Evolutionary conservation across 2,797 vertebrate species (phyloP), one percentile per base, ranked within the genome.

Genomic region (Eospalax fontanierii): DNA sequence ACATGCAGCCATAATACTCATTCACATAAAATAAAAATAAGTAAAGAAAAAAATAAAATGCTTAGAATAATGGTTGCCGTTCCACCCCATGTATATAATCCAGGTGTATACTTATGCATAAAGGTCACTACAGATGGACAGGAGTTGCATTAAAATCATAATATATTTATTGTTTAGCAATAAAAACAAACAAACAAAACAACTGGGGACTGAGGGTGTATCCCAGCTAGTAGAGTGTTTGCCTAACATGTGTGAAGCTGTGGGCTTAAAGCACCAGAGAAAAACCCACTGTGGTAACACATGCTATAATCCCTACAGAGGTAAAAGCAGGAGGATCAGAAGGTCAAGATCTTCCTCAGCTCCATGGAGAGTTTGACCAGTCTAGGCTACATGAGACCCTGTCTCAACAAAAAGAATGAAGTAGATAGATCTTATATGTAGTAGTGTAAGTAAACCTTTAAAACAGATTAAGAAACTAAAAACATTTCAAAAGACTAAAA

Each of bases 91-190:
- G 24, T 26, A n/a, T 68, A 0, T 79, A 80, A 68, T 54, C n/a
- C 35, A 21, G 54, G 89, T 65, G 66, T 54, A 14, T 54, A 57
- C 30, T 76, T 80, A 6, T 30, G 4, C 57, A 22, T 93, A 84
- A 80, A 59, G n/a, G 92, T 95, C 40, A 75, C 65, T 74, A 21
- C 82, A 65, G 28, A 24, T 85, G 22, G 80, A 71, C 40, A 82
- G 80, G 90, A 80, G 35, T 65, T 63, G 6, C 16, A 63, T 91
- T 54, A n/a, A 92, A 94, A 22, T 65, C 30, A 30, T 91, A 63
- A 3, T 89, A 28, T 24, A 5, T 82, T 92, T 15, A 54, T 71
- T 57, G 38, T 79, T 26, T 84, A 89, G 65, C 68, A 88, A 14
- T 61, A 73, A 66, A 94, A 89, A 80, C 6, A 46, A 46, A 54